Conservation (phyloP, 2,113 vertebrate genomes). For the Spilogale gracilis region DNA sequence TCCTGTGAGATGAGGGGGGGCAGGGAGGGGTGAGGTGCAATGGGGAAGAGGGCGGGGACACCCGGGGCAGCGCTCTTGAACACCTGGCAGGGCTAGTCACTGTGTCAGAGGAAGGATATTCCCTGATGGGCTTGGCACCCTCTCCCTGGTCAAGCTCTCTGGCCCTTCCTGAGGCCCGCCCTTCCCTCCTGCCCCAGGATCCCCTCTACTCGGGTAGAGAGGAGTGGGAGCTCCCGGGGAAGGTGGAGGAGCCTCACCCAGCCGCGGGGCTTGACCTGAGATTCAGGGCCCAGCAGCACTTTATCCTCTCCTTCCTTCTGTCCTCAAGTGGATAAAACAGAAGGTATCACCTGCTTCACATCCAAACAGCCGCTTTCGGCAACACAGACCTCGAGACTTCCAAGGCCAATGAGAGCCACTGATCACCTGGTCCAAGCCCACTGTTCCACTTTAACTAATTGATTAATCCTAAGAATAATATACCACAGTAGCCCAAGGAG, state of each 20-base stretch:
- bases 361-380: background rate
- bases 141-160: background rate
- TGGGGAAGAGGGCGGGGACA: background rate
- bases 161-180: constrained; percentile 60
- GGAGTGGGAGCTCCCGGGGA: background rate
- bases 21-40: too few relatives aligned
- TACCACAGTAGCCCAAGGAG: background rate
- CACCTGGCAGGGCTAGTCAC: background rate
- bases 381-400: background rate
- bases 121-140: background rate
- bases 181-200: constrained; percentile 16
- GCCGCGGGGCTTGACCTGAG: background rate
- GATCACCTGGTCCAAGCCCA: background rate
- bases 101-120: background rate
- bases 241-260: background rate
- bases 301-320: background rate
- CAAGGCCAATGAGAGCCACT: background rate
- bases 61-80: background rate
- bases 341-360: background rate
- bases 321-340: background rate
- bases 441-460: background rate
- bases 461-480: background rate
- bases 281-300: background rate
- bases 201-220: background rate
- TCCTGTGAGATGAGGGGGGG: background rate